Evolutionary conservation across 2,797 vertebrate species (phyloP), one percentile per base, ranked within the genome.

Genomic region (Danionella dracula): DNA sequence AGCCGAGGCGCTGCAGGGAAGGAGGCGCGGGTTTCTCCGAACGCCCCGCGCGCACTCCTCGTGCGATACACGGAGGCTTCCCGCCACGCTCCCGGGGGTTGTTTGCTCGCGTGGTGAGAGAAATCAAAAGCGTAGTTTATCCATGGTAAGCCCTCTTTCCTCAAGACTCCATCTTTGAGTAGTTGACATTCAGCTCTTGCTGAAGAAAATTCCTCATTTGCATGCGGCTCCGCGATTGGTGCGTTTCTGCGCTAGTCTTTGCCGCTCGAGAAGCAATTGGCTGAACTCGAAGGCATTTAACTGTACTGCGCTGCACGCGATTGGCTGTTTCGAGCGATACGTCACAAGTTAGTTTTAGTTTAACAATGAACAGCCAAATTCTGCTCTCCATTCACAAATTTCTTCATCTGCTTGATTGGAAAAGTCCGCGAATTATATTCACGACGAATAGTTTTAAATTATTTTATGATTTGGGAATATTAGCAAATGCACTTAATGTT

Each of bases 81-180:
- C 48, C 55, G 42, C 38, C 51, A 45, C 15, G 57, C 49, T 23
- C 23, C 44, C 65, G 17, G 57, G 17, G 57, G 8, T 76, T 73
- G 70, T 34, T 53, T 57, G 68, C 68, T 49, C 19, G 46, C 70
- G 38, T 73, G 63, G 69, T 74, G 13, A 45, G 41, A 49, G 49
- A 50, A 77, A 62, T 59, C 66, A 69, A 76, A 81, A 79, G 66
- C 68, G 67, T 71, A 76, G 80, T 85, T 78, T 84, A 84, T 87
- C 86, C 87, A 75, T 79, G 79, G 86, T 84, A 84, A 87, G 87
- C 90, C 64, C 87, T 88, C 82, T 88, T 85, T 84, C 84, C 90
- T 87, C 77, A 87, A 82, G 91, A 93, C 94, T 96, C 94, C 95
- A 96, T 96, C 92, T 97, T 95, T 96, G 93, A 94, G 93, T 91